These are phyloP conservation scores for Trachymyrmex cornetzi DNA, from an alignment of 1,140 invertebrate genomes.

Conservation along the genomic window DNA sequence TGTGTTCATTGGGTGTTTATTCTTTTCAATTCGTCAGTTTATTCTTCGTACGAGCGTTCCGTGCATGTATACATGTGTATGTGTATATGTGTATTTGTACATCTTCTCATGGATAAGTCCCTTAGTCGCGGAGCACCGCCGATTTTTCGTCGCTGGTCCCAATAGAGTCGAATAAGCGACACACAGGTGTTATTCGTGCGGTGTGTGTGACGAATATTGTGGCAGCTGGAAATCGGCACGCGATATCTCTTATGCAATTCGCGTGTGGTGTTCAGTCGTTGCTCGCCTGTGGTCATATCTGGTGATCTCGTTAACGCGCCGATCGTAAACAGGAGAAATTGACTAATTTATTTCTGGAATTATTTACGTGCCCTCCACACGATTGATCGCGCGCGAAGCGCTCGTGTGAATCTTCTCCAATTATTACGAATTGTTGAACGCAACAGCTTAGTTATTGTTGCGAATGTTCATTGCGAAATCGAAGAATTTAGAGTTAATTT, in stretches of 20 bases:
- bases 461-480: background rate
- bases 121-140: no score
- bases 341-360: background rate
- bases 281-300: background rate
- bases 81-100: background rate
- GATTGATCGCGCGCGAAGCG: background rate
- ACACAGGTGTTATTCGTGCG: slow-evolving; percentile 18
- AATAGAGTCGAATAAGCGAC: background rate
- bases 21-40: no score
- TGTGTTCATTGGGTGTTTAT: no score
- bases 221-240: slow-evolving; percentile 48
- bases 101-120: background rate
- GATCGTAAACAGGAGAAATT: background rate
- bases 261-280: slow-evolving; percentile 24
- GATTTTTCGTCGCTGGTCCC: background rate
- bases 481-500: background rate
- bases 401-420: no score
- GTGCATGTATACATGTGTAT: background rate
- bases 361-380: no score
- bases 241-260: slow-evolving; percentile 58
- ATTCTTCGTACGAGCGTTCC: background rate
- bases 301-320: background rate
- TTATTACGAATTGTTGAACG: background rate
- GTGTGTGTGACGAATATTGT: slow-evolving; percentile 12
- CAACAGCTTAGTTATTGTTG: background rate